These are phyloP conservation scores for Noctua janthe DNA, from an alignment of 2,888 invertebrate genomes.

Conservation along the genomic window DNA sequence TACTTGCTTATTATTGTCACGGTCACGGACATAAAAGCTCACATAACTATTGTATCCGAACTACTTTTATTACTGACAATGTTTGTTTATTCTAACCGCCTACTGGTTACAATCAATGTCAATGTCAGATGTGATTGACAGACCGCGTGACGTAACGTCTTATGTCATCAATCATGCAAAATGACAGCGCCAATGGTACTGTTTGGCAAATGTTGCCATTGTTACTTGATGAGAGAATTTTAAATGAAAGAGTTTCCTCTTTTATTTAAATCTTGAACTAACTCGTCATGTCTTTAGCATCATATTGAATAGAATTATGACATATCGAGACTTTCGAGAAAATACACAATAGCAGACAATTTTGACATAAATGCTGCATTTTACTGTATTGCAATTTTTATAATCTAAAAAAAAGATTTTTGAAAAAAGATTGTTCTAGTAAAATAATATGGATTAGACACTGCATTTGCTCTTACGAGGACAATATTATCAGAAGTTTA, in stretches of 20 bases:
- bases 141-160: slow-evolving; percentile 39
- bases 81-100: slow-evolving; percentile 51
- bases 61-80: slow-evolving; percentile 31
- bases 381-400: too few species aligned
- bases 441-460: not conserved
- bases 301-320: too few species aligned
- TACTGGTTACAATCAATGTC: slow-evolving; percentile 50
- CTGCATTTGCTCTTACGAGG: not conserved
- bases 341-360: too few species aligned
- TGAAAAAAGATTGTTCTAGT: too few species aligned
- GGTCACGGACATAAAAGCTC: slow-evolving; percentile 11
- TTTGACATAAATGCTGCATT: too few species aligned
- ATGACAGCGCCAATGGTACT: slow-evolving; percentile 22
- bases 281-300: too few species aligned
- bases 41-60: slow-evolving; percentile 20
- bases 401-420: too few species aligned
- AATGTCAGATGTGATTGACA: slow-evolving; percentile 57
- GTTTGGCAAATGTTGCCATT: slow-evolving; percentile 23
- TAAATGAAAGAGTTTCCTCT: not conserved
- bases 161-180: slow-evolving; percentile 33
- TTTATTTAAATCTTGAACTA: not conserved
- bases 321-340: too few species aligned
- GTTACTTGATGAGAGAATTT: not conserved
- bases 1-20: not conserved
- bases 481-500: not conserved